Percentiles rank a stretch among this genome's conserved stretches.
These are phyloP conservation scores for Amphimallon solstitiale DNA, from an alignment of 2,888 invertebrate species.

Conservation along the genomic window DNA sequence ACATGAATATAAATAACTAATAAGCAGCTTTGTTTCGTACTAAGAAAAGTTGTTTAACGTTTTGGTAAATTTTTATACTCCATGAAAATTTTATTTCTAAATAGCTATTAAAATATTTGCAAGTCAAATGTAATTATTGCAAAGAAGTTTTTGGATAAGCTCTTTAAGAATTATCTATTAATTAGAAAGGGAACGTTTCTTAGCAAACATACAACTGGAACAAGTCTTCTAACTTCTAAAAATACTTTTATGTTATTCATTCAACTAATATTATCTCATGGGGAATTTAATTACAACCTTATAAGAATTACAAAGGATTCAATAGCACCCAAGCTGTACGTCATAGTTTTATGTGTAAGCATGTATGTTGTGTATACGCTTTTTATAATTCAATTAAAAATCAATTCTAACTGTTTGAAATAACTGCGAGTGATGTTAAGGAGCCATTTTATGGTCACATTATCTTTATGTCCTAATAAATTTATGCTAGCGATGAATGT, in stretches of 20 bases:
- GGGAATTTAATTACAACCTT: no score
- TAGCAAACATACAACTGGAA: conserved; percentile 23
- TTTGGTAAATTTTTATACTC: no score
- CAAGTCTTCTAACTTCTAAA: no score
- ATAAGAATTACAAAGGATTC: no score
- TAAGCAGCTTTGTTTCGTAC: not conserved
- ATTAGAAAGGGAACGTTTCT: conserved; percentile 2
- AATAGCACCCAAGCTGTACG: no score
- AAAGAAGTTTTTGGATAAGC: conserved; percentile 14
- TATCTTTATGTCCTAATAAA: conserved; percentile 52
- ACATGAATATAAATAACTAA: conserved; percentile 20
- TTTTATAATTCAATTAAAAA: conserved; percentile 45
- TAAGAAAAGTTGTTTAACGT: not conserved
- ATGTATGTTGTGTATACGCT: not conserved
- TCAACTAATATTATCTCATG: no score
- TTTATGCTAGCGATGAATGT: conserved; percentile 48
- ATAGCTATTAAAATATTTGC: not conserved
- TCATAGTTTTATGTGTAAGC: no score
- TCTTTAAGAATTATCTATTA: not conserved
- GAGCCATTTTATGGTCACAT: conserved; percentile 47
- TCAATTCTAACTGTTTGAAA: conserved; percentile 49
- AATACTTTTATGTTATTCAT: no score
- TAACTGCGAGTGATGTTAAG: conserved; percentile 47
- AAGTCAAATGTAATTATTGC: not conserved
- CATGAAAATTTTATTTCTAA: not conserved